These are phyloP conservation scores for Crotalus tigris DNA, from an alignment of 2,113 vertebrate species.

Conservation along the genomic window DNA sequence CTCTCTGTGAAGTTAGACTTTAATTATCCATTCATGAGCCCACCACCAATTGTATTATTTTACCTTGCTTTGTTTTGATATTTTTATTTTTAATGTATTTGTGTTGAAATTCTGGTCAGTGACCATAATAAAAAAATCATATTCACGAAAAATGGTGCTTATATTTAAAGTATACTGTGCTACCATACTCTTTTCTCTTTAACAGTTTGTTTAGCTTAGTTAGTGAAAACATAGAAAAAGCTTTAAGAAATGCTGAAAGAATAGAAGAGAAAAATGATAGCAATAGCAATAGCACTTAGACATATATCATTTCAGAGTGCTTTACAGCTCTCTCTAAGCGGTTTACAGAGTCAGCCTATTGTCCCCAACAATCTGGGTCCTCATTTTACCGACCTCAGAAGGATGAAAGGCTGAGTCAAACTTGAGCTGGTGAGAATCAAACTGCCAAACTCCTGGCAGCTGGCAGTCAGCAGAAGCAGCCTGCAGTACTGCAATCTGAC, in stretches of 20 bases:
- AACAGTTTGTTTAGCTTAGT: background rate
- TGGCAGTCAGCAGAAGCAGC: too few relatives aligned
- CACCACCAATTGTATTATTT: background rate
- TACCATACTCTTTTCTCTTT: background rate
- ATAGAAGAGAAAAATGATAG: background rate
- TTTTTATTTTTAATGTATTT: background rate
- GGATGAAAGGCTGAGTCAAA: too few relatives aligned
- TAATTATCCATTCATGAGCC: background rate
- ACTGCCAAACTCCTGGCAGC: too few relatives aligned
- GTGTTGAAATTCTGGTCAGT: background rate
- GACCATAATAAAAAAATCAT: background rate
- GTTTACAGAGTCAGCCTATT: too few relatives aligned
- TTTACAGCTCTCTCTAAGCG: too few relatives aligned
- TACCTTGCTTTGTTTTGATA: background rate
- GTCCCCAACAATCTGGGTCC: too few relatives aligned
- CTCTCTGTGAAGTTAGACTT: background rate
- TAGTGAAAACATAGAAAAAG: background rate
- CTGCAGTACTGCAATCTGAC: too few relatives aligned
- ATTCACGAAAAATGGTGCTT: background rate
- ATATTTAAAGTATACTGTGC: background rate
- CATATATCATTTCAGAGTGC: too few relatives aligned
- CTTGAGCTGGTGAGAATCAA: too few relatives aligned
- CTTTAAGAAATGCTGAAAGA: background rate
- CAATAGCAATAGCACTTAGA: too few relatives aligned
- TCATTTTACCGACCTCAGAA: too few relatives aligned